phyloP scores from a whole-genome alignment of 2,113 vertebrate species.

The Tychaedon coryphoeus region DNA sequence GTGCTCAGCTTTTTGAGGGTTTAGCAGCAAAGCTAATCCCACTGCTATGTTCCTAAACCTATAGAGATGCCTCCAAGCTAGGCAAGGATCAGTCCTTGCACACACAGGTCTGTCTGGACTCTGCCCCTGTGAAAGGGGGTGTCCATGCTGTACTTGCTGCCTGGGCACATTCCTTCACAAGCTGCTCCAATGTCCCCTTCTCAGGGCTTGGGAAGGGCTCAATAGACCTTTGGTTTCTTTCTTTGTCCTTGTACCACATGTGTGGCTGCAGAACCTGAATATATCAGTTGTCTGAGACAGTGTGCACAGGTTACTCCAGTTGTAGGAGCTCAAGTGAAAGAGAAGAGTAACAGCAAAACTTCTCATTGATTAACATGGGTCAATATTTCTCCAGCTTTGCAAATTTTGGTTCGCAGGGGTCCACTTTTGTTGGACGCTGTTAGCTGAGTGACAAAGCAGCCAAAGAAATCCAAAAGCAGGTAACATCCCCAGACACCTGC shows the following conservation, averaged over 20 bases:
- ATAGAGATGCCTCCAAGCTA: neutral
- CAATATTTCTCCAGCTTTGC: neutral
- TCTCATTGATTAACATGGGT: neutral
- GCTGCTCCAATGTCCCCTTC: fast-evolving
- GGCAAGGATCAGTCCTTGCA: neutral
- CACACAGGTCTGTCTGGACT: neutral
- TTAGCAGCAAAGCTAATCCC: neutral
- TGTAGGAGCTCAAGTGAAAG: neutral
- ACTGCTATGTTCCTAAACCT: neutral
- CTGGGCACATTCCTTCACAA: neutral
- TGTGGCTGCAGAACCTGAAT: neutral
- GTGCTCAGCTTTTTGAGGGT: neutral
- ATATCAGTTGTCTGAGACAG: neutral
- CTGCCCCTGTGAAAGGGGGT: neutral
- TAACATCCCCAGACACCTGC: neutral
- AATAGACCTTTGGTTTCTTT: neutral
- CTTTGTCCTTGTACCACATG: neutral
- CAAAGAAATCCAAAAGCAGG: neutral
- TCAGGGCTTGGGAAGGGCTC: neutral
- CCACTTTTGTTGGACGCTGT: neutral
- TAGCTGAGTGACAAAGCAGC: neutral
- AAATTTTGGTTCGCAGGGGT: fast-evolving
- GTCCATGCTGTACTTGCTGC: neutral
- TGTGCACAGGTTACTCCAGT: neutral
- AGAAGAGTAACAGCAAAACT: neutral